These are phyloP conservation scores for Diplodus puntazzo DNA, from an alignment of 2,797 vertebrate species.

Conservation along the genomic window DNA sequence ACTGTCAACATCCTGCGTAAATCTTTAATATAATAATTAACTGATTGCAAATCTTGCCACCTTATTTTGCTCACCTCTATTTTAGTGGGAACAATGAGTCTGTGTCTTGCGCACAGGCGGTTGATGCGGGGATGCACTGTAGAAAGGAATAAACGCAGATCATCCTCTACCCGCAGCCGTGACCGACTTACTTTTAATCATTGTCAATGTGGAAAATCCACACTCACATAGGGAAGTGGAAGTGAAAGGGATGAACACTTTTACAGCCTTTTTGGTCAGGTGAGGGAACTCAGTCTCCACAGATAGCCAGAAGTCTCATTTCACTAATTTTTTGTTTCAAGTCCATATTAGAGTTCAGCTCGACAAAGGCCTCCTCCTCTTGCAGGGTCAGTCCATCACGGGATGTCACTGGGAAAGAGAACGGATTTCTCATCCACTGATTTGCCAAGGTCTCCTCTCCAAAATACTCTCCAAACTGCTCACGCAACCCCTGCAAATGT, in stretches of 20 bases:
- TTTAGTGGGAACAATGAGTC: neutral
- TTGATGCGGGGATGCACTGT: neutral
- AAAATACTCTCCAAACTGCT: slow-evolving; percentile 31
- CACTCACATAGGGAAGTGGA: slow-evolving; percentile 15
- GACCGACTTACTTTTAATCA: slow-evolving; percentile 19
- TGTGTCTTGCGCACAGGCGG: neutral
- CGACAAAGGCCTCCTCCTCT: slow-evolving; percentile 17
- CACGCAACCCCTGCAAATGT: neutral
- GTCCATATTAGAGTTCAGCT: slow-evolving; percentile 27
- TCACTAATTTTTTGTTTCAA: neutral
- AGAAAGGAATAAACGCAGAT: slow-evolving; percentile 5
- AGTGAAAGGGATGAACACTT: slow-evolving; percentile 11
- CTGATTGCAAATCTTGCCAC: no score
- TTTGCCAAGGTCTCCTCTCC: slow-evolving; percentile 2
- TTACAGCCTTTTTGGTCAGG: neutral
- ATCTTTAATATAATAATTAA: no score
- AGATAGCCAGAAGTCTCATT: slow-evolving; percentile 3
- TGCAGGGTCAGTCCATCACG: slow-evolving; percentile 2
- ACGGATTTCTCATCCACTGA: slow-evolving; percentile 16
- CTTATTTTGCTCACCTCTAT: no score
- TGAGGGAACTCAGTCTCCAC: slow-evolving; percentile 4
- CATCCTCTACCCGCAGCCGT: slow-evolving; percentile 18
- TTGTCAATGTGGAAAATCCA: neutral
- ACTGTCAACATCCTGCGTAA: no score
- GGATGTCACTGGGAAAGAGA: neutral